These are phyloP conservation scores for Caenorhabditis doughertyi DNA, from an alignment of 2,888 invertebrate species.

Conservation along the genomic window DNA sequence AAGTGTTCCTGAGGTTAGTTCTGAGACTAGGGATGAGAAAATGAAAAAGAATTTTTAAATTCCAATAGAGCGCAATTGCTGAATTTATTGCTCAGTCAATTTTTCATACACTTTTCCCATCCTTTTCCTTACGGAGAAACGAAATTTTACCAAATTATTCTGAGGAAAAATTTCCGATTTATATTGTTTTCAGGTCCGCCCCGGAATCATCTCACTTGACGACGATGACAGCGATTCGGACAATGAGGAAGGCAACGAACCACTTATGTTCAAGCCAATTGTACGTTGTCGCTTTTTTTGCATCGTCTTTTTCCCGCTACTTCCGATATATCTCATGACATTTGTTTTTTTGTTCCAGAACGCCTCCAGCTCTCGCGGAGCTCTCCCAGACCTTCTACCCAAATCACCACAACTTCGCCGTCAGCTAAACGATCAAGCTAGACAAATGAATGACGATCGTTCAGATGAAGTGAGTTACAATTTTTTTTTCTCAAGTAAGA, in stretches of 20 bases:
- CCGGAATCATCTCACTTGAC: conserved; percentile 59
- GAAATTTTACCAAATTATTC: too few relatives aligned
- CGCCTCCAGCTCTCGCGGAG: conserved; percentile 65
- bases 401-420: conserved; percentile 69
- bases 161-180: not conserved
- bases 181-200: conserved; percentile 50
- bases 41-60: not conserved
- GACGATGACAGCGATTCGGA: conserved; percentile 66
- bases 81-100: too few relatives aligned
- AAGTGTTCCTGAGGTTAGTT: conserved; percentile 77
- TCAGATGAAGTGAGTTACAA: conserved; percentile 64
- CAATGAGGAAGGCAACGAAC: conserved; percentile 63
- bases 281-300: conserved; percentile 45
- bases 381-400: conserved; percentile 75
- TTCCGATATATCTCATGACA: not conserved
- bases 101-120: too few relatives aligned
- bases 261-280: conserved; percentile 67
- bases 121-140: too few relatives aligned
- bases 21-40: not conserved
- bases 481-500: not conserved
- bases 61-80: too few relatives aligned
- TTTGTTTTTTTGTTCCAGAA: conserved; percentile 36
- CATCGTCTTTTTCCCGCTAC: not conserved
- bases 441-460: conserved; percentile 69
- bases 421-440: conserved; percentile 47